Conservation (phyloP, 1,140 invertebrate species). For the Lysiphlebus fabarum region DNA sequence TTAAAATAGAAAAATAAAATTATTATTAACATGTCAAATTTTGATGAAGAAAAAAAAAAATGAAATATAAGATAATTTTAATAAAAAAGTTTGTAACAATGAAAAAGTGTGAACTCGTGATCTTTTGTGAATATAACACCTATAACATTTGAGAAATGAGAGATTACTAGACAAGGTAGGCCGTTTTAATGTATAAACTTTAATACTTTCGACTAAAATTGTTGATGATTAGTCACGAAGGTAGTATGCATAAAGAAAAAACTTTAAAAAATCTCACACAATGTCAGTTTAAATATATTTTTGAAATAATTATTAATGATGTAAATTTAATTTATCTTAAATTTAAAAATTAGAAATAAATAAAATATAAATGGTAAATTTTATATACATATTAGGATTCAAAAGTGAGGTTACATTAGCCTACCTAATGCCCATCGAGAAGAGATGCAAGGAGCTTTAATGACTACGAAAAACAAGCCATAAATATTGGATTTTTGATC, state of each 20-base stretch:
- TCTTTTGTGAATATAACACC: conserved; percentile 15
- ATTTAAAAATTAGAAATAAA: conserved; percentile 8
- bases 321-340: conserved; percentile 15
- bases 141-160: conserved; percentile 6
- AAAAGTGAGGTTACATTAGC: background rate
- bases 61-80: conserved; percentile 3
- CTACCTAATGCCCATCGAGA: conserved; percentile 19
- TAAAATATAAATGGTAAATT: background rate
- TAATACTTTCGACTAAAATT: conserved; percentile 36
- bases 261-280: conserved; percentile 20
- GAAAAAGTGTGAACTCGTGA: conserved; percentile 9
- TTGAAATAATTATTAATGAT: conserved; percentile 1
- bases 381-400: conserved; percentile 1
- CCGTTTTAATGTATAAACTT: conserved; percentile 34
- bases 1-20: conserved; percentile 12
- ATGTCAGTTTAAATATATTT: conserved; percentile 23
- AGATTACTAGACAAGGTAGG: conserved; percentile 17
- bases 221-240: conserved; percentile 35
- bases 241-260: background rate
- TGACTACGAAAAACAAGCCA: conserved; percentile 24
- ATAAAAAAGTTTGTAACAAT: conserved; percentile 9
- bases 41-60: no score
- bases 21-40: background rate
- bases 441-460: conserved; percentile 13
- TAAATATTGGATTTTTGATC: conserved; percentile 37